Evolutionary conservation across 2,113 vertebrate genomes (phyloP), one percentile per base, ranked within the genome.

Genomic region (Oxyura jamaicensis): DNA sequence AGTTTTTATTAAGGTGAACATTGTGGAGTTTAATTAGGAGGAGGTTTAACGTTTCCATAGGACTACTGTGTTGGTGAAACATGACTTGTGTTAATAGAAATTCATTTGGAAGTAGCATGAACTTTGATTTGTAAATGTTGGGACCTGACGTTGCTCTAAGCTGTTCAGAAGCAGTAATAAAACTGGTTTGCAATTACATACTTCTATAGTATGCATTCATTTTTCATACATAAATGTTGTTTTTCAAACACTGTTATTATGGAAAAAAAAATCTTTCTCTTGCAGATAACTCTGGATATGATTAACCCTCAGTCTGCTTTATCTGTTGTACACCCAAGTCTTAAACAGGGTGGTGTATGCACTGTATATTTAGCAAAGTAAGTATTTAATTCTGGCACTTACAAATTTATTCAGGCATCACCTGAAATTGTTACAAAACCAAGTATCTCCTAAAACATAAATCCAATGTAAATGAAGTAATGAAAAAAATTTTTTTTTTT

Each of bases 301-400:
- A 41, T 98, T 50, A 94, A 91, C 84, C 99, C 99, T 82, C 98
- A 99, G 48, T 95, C 98, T 74, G 98, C 98, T 85, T 97, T 99
- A 83, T 97, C 98, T 76, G 84, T 96, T 16, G 94, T 99, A 79
- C 90, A 97, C 56, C 97, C 97, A 78, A 97, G 97, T 91, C 98
- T 99, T 90, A 98, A 99, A 92, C 91, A 97, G 4, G 99, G 99
- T 62, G 99, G 97, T 4, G 96, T 99, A 29, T 99, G 99, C 26
- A 97, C 98, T 12, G 97, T 99, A 59, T 99, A 99, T 97, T 95
- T 99, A 75, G 98, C 98, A 60, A 99, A 99, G 99, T 99, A 97
- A 97, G 99, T 99, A 89, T 94, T 65, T 67, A 35, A 50, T 93
- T 60, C 42, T 89, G 50, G 26, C 53, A 88, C 94, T 52, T 71